Base-by-base conservation (phyloP, 1,140 invertebrate genomes). In the Centruroides vittatus region DNA sequence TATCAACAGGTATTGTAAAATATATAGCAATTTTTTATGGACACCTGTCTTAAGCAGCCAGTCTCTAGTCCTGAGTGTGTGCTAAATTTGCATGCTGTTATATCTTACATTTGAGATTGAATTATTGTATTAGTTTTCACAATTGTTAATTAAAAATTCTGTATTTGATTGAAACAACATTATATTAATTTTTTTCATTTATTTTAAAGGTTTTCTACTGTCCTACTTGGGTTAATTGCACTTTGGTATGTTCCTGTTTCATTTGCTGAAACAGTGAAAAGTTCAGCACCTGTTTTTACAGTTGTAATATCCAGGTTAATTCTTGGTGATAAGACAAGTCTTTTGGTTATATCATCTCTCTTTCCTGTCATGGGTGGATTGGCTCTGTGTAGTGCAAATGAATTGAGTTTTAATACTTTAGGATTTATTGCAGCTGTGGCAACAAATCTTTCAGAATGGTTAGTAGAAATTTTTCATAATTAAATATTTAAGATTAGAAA, bases 181-280 rank as follows among this genome's bases (percentile, higher is more conserved):
- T 23, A 23, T 34, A 6, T 53, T 8, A 53, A 36, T 53, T 53
- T 36, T 46, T 7, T 12, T 34, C 5, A 12, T 23, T 51, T 52
- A 35, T 60, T 55, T 8, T 35, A 52, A 67, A 84, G 84, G 69
- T 89, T 88, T 74, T 79, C 81, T 50, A 88, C 86, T 3, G 84
- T 88, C 53, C 70, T 79, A 11, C 77, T 89, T 58, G 87, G 87
- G 60, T 73, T 90, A 63, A 78, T 89, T 50, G 85, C 88, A 8
- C 76, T 90, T 48, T 88, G 88, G 77, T 89, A 84, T 76, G 85
- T 89, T 58, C 84, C 87, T 58, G 86, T 89, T 35, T 88, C 86
- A 73, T 90, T 90, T 74, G 88, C 86, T 47, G 88, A 89, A 74
- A 89, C 87, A 23, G 85, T 90, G 13, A 90, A 90, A 74, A 88